Conservation (phyloP, 2,888 invertebrate species). For the Thyatira batis region DNA sequence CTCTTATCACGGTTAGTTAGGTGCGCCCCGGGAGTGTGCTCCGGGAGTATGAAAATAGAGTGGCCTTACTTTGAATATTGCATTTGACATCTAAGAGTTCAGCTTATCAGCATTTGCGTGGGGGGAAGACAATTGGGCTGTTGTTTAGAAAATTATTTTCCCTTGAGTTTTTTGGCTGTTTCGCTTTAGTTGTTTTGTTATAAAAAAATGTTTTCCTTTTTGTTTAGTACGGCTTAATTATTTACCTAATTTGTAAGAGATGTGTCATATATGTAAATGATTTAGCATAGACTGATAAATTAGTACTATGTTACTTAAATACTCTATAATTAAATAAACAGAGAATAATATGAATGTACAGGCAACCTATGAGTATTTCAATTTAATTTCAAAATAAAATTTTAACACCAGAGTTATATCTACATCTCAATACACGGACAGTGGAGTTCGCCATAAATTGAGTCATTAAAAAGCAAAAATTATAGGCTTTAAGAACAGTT, state of each 20-base stretch:
- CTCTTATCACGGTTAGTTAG: constrained; percentile 76
- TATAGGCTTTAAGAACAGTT: constrained; percentile 27
- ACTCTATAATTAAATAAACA: too few relatives aligned
- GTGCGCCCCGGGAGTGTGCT: constrained; percentile 53
- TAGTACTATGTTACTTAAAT: too few relatives aligned
- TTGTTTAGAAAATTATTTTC: constrained; percentile 45
- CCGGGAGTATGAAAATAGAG: constrained; percentile 56
- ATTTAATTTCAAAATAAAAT: background rate
- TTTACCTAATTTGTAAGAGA: background rate
- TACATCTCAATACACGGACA: background rate
- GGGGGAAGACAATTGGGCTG: constrained; percentile 34
- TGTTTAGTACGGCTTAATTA: background rate
- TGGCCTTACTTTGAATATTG: constrained; percentile 66
- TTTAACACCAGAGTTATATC: background rate
- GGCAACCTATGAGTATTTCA: too few relatives aligned
- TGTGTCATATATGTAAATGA: background rate
- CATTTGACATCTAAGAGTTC: constrained; percentile 64
- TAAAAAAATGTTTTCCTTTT: constrained; percentile 4
- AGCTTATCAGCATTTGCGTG: constrained; percentile 47
- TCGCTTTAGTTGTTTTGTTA: constrained; percentile 7
- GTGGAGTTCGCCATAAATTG: constrained; percentile 36
- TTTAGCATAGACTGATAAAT: too few relatives aligned
- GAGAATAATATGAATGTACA: too few relatives aligned
- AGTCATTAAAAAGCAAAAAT: constrained; percentile 49
- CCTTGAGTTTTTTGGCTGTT: constrained; percentile 6